phyloP scores from a whole-genome alignment of 1,140 invertebrate species.

The Cotesia glomerata region DNA sequence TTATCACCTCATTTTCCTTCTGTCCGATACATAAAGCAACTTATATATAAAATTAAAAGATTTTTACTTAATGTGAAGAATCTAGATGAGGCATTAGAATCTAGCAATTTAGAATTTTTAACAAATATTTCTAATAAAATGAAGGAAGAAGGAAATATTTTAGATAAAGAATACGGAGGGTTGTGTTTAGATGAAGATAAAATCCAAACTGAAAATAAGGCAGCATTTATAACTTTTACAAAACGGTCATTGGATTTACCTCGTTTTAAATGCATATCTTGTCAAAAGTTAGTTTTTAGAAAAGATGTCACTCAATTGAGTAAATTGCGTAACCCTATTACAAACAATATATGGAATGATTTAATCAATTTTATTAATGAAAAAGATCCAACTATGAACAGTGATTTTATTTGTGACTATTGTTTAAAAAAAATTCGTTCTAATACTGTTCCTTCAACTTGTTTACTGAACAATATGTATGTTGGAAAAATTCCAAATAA shows the following conservation, averaged over 20 bases:
- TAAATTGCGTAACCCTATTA: slow-evolving; percentile 9
- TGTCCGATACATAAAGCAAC: not conserved
- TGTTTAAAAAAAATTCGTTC: too few species aligned
- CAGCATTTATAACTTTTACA: not conserved
- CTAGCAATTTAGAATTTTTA: not conserved
- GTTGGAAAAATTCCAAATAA: too few species aligned
- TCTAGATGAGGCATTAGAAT: not conserved
- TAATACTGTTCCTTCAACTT: too few species aligned
- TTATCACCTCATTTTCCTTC: slow-evolving; percentile 4
- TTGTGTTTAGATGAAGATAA: not conserved
- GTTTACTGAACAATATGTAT: too few species aligned
- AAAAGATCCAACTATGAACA: too few species aligned
- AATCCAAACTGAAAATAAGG: not conserved
- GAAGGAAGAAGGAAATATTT: not conserved
- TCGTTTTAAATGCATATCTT: slow-evolving; percentile 1
- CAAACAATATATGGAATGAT: slow-evolving; percentile 8
- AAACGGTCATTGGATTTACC: not conserved
- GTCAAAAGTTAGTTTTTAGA: slow-evolving; percentile 10
- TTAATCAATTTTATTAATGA: not conserved
- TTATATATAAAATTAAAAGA: too few species aligned
- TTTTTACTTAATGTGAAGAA: not conserved
- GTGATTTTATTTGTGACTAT: too few species aligned
- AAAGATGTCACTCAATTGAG: slow-evolving; percentile 11
- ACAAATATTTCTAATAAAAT: not conserved
- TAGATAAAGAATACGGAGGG: not conserved